These are phyloP conservation scores for Kryphioiulus occultus DNA, from an alignment of 2,888 invertebrate species.

Conservation along the genomic window DNA sequence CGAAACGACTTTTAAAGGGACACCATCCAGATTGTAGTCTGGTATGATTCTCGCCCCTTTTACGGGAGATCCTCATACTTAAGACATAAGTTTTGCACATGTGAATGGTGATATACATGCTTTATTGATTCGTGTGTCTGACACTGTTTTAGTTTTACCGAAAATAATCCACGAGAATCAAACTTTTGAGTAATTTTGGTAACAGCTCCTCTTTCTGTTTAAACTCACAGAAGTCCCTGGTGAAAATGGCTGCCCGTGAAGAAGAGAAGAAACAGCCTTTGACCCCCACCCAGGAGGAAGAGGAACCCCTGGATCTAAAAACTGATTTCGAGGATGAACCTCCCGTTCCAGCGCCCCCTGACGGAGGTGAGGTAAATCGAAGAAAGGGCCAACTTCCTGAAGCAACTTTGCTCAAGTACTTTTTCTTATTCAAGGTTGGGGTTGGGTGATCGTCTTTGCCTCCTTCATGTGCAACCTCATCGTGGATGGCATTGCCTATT, in stretches of 20 bases:
- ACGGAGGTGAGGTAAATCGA: constrained; percentile 49
- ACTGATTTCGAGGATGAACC: constrained; percentile 48
- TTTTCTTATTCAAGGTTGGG: constrained; percentile 71
- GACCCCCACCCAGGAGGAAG: constrained; percentile 20
- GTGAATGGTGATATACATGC: no score
- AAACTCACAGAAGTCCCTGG: neutral
- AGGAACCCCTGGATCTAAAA: constrained; percentile 37
- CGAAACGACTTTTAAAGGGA: no score
- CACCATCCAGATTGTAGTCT: no score
- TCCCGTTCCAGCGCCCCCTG: constrained; percentile 52
- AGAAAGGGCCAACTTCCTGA: neutral
- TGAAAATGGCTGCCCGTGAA: constrained; percentile 42
- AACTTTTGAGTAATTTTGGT: no score
- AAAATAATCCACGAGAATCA: no score
- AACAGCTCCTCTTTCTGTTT: no score
- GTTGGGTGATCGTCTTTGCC: constrained; percentile 94
- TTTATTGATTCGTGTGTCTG: no score
- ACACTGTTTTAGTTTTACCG: no score
- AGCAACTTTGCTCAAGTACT: neutral
- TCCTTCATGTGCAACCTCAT: constrained; percentile 98
- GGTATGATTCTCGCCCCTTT: no score
- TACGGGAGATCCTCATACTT: no score
- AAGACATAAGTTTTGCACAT: no score
- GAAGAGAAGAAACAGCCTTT: constrained; percentile 48
- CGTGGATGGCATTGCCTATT: constrained; percentile 98